Conservation (phyloP, 1,140 invertebrate species). For the Psix sp. region DNA sequence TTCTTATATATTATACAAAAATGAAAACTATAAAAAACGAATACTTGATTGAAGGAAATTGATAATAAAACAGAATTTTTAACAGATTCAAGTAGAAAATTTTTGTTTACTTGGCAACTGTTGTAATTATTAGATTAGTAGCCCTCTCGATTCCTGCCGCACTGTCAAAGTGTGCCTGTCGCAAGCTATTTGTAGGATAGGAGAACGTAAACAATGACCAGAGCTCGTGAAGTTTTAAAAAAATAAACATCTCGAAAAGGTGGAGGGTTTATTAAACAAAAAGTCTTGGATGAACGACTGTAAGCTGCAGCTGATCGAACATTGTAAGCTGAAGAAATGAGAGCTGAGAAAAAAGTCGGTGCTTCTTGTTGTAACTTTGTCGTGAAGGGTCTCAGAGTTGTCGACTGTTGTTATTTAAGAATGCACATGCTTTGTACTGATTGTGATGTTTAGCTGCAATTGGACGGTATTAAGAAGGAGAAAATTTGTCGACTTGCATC, state of each 20-base stretch:
- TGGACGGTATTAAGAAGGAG: conserved; percentile 7
- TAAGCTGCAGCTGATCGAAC: conserved; percentile 9
- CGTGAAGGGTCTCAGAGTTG: conserved; percentile 6
- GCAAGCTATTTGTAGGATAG: no score
- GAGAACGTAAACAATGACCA: no score
- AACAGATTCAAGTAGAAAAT: no score
- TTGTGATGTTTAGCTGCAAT: conserved; percentile 1
- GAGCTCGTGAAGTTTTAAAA: no score
- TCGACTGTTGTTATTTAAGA: conserved; percentile 3
- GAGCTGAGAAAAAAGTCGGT: neutral
- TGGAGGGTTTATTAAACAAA: conserved; percentile 13
- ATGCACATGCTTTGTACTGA: conserved; percentile 6
- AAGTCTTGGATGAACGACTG: neutral
- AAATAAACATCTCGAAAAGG: neutral
- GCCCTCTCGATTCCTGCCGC: no score
- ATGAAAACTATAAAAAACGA: no score
- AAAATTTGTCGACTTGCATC: conserved; percentile 1
- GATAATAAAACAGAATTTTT: no score
- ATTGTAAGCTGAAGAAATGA: conserved; percentile 1
- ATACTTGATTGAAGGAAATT: no score
- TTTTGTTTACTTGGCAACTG: no score
- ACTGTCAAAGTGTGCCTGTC: no score
- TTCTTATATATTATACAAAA: no score
- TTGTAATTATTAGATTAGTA: no score
- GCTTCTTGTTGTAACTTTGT: neutral